Evolutionary conservation across 2,113 vertebrate species (phyloP), one percentile per base, ranked within the genome.

Genomic region (Paedocypris sp.): DNA sequence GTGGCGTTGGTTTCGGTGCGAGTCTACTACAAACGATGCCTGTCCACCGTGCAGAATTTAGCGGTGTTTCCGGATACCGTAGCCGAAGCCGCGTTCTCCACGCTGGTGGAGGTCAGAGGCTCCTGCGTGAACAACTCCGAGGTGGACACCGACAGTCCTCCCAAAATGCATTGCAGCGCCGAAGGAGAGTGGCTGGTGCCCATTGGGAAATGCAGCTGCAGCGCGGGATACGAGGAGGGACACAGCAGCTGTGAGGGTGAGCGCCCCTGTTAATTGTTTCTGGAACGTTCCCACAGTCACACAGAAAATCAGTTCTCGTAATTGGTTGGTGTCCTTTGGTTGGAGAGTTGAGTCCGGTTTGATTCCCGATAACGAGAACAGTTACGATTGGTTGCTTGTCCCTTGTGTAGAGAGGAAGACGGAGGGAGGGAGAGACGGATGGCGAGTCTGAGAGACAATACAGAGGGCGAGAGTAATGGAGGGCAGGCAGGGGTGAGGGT

Each of bases 101-200:
- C 94, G 0, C 20, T 98, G 75, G 93, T 97, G 67, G 94, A 97
- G 66, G 94, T 98, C 49, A 82, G 90, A 1, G 94, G 94, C 6
- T 54, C 82, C 4, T 98, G 94, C 1, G 92, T 97, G 2, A 82
- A 89, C 72, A 91, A 94, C 31, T 93, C 94, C 0, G 86, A 94
- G 43, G 84, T 91, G 62, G 91, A 94, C 0, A 74, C 83, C 5
- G 88, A 93, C 71, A 91, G 87, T 2, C 91, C 90, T 60, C 93
- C 94, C 28, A 77, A 91, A 76, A 98, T 98, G 94, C 92, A 97
- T 71, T 98, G 94, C 82, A 96, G 94, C 1, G 89, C 93, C 0
- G 94, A 98, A 51, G 94, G 94, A 0, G 94, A 97, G 76, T 98
- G 94, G 94, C 81, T 98, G 69, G 92, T 97, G 36, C 93, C 94